These are phyloP conservation scores for Xyliphius kryptos DNA, from an alignment of 2,113 vertebrate species.

Conservation along the genomic window DNA sequence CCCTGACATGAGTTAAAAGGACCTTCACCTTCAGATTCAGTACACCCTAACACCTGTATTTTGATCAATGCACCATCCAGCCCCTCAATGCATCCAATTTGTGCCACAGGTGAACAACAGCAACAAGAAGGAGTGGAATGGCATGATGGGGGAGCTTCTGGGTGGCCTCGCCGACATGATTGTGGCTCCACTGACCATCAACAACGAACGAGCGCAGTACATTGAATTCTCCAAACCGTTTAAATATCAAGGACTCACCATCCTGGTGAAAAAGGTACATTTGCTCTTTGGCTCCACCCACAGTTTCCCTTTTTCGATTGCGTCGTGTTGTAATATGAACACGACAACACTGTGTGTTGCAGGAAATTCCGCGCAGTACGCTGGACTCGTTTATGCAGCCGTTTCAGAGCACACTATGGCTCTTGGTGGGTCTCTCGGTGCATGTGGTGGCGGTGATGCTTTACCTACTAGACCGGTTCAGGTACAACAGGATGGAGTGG, in stretches of 20 bases:
- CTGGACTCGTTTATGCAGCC: constrained; percentile 98
- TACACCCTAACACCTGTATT: too few relatives aligned
- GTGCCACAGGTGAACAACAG: constrained; percentile 89
- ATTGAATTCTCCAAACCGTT: constrained; percentile 98
- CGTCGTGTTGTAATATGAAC: not conserved
- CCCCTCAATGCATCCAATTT: not conserved
- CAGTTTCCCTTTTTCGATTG: too few relatives aligned
- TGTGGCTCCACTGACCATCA: constrained; percentile 92
- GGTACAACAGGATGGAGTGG: constrained; percentile 60
- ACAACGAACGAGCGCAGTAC: constrained; percentile 95
- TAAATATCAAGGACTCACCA: constrained; percentile 97
- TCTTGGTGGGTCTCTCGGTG: constrained; percentile 92
- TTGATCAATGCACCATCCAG: too few relatives aligned
- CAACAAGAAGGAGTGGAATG: constrained; percentile 98
- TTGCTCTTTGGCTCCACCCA: not conserved
- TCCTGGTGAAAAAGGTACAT: constrained; percentile 93
- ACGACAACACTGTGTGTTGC: constrained; percentile 28
- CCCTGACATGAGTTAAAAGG: too few relatives aligned
- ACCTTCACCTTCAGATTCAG: too few relatives aligned
- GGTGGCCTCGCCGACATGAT: constrained; percentile 95
- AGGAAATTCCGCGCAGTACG: constrained; percentile 98
- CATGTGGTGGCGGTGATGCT: constrained; percentile 98
- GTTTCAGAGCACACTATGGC: constrained; percentile 95
- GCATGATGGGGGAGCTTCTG: constrained; percentile 96
- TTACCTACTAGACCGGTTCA: constrained; percentile 95